phyloP scores from a whole-genome alignment of 2,113 vertebrate species.

The Protomyctophum bolini region DNA sequence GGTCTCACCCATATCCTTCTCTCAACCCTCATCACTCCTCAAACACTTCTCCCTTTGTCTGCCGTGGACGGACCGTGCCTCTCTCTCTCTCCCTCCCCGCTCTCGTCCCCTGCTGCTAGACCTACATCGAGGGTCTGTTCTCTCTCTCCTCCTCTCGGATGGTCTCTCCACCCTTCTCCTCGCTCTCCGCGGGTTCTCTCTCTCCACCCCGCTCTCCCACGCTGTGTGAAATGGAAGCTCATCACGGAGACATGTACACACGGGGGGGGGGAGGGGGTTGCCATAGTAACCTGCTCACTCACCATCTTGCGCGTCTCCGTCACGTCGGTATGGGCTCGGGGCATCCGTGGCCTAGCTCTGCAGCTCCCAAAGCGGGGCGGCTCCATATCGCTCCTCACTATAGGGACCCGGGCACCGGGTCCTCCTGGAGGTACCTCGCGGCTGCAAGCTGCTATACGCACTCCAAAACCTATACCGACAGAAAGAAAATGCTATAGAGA shows the following conservation, averaged over 20 bases:
- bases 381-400: slow-evolving; percentile 40
- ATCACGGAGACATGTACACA: slow-evolving; percentile 68
- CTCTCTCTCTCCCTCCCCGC: slow-evolving; percentile 13
- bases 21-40: slow-evolving; percentile 11
- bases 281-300: slow-evolving; percentile 80
- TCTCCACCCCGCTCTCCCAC: slow-evolving; percentile 69
- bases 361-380: slow-evolving; percentile 47
- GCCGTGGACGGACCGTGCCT: neutral
- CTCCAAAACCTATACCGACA: slow-evolving; percentile 27
- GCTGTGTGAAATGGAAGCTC: slow-evolving; percentile 77
- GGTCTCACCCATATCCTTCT: slow-evolving; percentile 49
- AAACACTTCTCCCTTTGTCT: too few relatives aligned
- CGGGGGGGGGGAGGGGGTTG: slow-evolving; percentile 72
- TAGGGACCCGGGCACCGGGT: slow-evolving; percentile 43
- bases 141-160: slow-evolving; percentile 55
- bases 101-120: slow-evolving; percentile 16
- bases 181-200: slow-evolving; percentile 55
- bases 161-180: slow-evolving; percentile 52
- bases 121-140: slow-evolving; percentile 27
- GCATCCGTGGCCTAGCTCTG: slow-evolving; percentile 56
- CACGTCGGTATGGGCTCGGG: slow-evolving; percentile 59
- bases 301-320: slow-evolving; percentile 72
- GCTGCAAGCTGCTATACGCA: slow-evolving; percentile 32
- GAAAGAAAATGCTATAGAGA: slow-evolving; percentile 58
- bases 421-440: slow-evolving; percentile 18